phyloP scores from a whole-genome alignment of 2,888 invertebrate species.

The Rhopalosiphum nymphaeae region DNA sequence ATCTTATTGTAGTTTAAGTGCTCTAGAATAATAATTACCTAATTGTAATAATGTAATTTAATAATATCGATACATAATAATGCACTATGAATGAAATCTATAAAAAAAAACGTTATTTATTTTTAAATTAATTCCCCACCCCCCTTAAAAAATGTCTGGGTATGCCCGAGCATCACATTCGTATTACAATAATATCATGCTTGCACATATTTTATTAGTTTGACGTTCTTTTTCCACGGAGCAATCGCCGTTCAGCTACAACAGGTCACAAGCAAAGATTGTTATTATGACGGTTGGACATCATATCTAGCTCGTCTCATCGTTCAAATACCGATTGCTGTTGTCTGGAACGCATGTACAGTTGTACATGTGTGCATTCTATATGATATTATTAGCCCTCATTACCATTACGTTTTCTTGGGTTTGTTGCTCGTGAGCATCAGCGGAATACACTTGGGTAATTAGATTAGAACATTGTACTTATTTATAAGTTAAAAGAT shows the following conservation, averaged over 20 bases:
- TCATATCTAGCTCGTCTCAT: neutral
- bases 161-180: too few species aligned
- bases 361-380: neutral
- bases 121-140: too few species aligned
- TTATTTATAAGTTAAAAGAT: neutral
- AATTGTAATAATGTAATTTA: too few species aligned
- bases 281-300: neutral
- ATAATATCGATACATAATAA: too few species aligned
- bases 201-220: neutral
- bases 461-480: neutral
- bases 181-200: neutral
- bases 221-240: conserved; percentile 23
- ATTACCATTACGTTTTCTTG: conserved; percentile 10
- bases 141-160: too few species aligned
- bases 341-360: neutral
- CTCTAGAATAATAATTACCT: too few species aligned
- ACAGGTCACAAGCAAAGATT: neutral
- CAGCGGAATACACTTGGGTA: conserved; percentile 39
- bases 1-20: too few species aligned
- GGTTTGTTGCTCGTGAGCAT: conserved; percentile 39
- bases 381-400: neutral
- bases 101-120: too few species aligned
- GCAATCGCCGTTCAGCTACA: neutral
- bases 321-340: neutral
- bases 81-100: too few species aligned